These are phyloP conservation scores for Hiodon tergisus DNA, from an alignment of 2,113 vertebrate species.

Conservation along the genomic window DNA sequence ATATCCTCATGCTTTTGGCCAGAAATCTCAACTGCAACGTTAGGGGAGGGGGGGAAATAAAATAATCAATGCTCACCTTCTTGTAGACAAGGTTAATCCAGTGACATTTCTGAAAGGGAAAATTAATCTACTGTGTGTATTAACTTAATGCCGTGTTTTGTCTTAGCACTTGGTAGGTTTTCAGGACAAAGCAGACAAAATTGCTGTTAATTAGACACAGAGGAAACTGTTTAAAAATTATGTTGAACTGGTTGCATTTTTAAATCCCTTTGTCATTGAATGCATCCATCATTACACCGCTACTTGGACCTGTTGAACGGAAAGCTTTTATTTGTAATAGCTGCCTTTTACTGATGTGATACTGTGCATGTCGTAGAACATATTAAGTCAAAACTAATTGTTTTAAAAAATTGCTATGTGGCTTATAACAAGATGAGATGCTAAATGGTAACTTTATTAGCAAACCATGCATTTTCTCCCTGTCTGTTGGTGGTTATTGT, in stretches of 20 bases:
- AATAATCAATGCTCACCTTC: slow-evolving; percentile 27
- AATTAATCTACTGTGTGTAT: slow-evolving; percentile 29
- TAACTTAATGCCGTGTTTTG: slow-evolving; percentile 25
- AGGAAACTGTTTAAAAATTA: slow-evolving; percentile 17
- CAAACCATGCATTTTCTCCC: too few relatives aligned
- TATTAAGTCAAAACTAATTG: too few relatives aligned
- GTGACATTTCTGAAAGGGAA: slow-evolving; percentile 20
- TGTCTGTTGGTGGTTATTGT: too few relatives aligned
- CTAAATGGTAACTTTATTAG: too few relatives aligned
- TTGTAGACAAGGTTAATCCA: slow-evolving; percentile 24
- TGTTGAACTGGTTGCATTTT: slow-evolving; percentile 23
- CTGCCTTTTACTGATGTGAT: not conserved
- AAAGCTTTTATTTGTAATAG: not conserved
- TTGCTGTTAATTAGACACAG: slow-evolving; percentile 22
- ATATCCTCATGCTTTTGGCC: slow-evolving; percentile 9
- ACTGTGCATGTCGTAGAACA: too few relatives aligned
- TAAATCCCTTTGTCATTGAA: slow-evolving; percentile 23
- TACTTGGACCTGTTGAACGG: not conserved
- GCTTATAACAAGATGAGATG: too few relatives aligned
- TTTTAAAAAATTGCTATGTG: too few relatives aligned
- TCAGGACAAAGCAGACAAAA: slow-evolving; percentile 19
- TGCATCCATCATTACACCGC: not conserved
- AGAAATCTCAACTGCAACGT: slow-evolving; percentile 17
- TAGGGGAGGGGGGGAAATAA: not conserved
- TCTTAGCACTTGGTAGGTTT: slow-evolving; percentile 23